Evolutionary conservation across 2,888 invertebrate genomes (phyloP).

Genomic region (Volucella inanis): DNA sequence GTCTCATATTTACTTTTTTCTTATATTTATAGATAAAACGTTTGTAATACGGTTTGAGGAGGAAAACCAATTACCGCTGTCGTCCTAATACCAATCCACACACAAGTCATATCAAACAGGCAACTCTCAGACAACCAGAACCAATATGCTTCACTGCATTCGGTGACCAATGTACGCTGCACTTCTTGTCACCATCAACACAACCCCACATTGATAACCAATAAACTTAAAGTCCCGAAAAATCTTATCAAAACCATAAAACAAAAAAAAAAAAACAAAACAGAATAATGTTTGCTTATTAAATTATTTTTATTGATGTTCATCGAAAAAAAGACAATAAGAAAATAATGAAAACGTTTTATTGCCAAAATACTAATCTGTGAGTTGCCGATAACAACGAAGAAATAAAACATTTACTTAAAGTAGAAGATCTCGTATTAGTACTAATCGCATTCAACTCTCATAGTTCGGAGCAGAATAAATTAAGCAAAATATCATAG

Average conservation of each 20-base stretch:
- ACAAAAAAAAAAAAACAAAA: constrained; percentile 1
- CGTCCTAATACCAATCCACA: constrained; percentile 42
- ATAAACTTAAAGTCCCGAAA: constrained; percentile 33
- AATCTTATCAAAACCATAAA: constrained; percentile 6
- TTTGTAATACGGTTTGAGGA: not conserved
- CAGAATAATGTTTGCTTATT: constrained; percentile 25
- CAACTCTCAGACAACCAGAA: not conserved
- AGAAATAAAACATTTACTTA: constrained; percentile 47
- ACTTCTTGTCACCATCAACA: constrained; percentile 4
- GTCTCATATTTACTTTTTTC: not conserved
- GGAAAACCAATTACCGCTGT: constrained; percentile 32
- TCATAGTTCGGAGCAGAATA: not conserved
- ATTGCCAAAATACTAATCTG: constrained; percentile 54
- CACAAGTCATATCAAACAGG: not conserved
- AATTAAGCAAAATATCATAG: constrained; percentile 16
- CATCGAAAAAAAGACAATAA: constrained; percentile 11
- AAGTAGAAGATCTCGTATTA: constrained; percentile 57
- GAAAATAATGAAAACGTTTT: not conserved
- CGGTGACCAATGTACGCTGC: constrained; percentile 30
- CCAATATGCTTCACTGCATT: constrained; percentile 30
- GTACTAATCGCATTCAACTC: constrained; percentile 24
- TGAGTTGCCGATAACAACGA: constrained; percentile 66
- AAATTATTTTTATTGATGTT: constrained; percentile 30
- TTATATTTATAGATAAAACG: constrained; percentile 33
- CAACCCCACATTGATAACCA: constrained; percentile 24